phyloP scores from a whole-genome alignment of 1,140 invertebrate species.

The Hylyphantes graminicola region DNA sequence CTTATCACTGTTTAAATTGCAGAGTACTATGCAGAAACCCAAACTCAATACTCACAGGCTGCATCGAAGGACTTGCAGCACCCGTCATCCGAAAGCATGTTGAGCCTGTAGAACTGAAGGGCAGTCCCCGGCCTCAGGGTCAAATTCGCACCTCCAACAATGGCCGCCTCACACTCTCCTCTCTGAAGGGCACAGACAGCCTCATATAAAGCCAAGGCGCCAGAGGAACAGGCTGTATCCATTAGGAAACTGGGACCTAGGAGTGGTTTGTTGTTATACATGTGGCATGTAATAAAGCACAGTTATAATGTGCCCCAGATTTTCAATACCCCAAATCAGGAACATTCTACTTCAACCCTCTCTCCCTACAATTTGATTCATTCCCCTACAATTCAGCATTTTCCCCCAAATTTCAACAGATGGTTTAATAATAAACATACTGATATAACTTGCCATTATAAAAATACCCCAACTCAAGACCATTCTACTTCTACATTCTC shows the following conservation, averaged over 20 bases:
- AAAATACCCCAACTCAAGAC: no score
- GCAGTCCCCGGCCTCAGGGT: conserved; percentile 88
- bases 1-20: no score
- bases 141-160: conserved; percentile 89
- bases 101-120: conserved; percentile 91
- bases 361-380: no score
- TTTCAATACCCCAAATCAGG: no score
- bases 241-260: conserved; percentile 89
- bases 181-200: conserved; percentile 83
- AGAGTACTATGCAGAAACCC: not conserved
- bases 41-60: conserved; percentile 72
- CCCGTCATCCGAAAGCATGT: conserved; percentile 90
- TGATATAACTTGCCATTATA: no score
- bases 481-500: no score
- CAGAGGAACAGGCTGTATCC: conserved; percentile 96
- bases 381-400: no score
- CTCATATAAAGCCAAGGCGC: conserved; percentile 87
- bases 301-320: not conserved
- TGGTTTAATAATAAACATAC: no score
- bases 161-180: conserved; percentile 90
- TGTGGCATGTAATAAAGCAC: no score
- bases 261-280: not conserved
- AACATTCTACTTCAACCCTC: no score
- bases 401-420: no score
- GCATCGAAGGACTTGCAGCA: conserved; percentile 94